A percentile compares a stretch with the other conserved stretches of the same genome.
These are phyloP conservation scores for Pantelozetes paolii DNA, from an alignment of 2,888 invertebrate species.

Conservation along the genomic window DNA sequence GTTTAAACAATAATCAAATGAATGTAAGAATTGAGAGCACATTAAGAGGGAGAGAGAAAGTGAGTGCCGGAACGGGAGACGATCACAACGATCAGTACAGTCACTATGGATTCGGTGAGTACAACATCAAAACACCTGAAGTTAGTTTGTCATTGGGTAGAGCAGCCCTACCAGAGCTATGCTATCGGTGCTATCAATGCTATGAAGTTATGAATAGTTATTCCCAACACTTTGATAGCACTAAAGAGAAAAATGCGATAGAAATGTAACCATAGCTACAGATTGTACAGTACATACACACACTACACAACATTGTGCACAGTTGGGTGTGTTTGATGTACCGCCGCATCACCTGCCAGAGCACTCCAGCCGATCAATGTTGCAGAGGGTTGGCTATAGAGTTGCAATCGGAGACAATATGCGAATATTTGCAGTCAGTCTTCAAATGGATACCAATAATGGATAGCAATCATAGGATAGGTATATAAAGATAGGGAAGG, in stretches of 20 bases:
- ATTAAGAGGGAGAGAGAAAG: constrained; percentile 2
- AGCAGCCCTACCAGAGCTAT: neutral
- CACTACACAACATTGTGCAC: neutral
- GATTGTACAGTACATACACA: constrained; percentile 14
- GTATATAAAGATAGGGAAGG: neutral
- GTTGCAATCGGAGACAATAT: neutral
- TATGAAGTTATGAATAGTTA: constrained; percentile 7
- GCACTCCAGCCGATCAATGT: constrained; percentile 18
- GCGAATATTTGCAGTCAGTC: neutral
- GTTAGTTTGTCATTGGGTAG: constrained; percentile 33
- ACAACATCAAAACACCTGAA: constrained; percentile 37
- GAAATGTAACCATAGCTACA: constrained; percentile 15
- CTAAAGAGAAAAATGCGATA: constrained; percentile 26
- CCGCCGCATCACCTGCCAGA: constrained; percentile 23
- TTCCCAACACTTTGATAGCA: constrained; percentile 29
- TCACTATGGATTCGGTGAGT: constrained; percentile 32
- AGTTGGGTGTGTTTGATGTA: constrained; percentile 36
- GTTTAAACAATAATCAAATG: constrained; percentile 8
- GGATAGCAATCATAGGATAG: constrained; percentile 11
- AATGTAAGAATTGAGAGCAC: neutral
- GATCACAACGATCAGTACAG: constrained; percentile 17
- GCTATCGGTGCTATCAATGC: constrained; percentile 3
- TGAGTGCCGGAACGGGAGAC: constrained; percentile 3
- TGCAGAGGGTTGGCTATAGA: constrained; percentile 28
- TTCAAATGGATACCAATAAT: neutral